phyloP scores from a whole-genome alignment of 2,113 vertebrate genomes.

The Lanius collurio region DNA sequence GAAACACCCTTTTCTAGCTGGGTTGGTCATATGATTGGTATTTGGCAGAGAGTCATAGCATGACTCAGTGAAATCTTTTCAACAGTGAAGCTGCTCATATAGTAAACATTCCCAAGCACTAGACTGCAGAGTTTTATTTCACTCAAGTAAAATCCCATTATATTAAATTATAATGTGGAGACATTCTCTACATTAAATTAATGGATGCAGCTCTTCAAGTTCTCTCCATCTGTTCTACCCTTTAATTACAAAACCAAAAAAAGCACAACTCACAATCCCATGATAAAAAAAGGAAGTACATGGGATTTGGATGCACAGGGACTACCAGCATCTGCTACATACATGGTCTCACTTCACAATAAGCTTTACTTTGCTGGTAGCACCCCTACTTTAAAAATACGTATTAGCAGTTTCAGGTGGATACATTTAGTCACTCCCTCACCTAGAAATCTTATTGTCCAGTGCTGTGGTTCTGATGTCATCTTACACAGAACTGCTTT shows the following conservation, averaged over 20 bases:
- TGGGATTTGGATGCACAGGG: not conserved
- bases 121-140: not conserved
- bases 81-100: not conserved
- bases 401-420: not conserved
- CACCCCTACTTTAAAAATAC: not conserved
- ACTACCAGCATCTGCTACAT: not conserved
- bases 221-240: not conserved
- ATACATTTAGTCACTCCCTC: not conserved
- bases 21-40: conserved; percentile 38
- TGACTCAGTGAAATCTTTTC: conserved; percentile 46
- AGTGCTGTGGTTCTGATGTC: not conserved
- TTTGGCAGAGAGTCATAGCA: conserved; percentile 5
- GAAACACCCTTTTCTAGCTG: conserved; percentile 25
- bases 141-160: conserved; percentile 25
- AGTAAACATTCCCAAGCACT: conserved; percentile 42
- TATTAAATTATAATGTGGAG: not conserved
- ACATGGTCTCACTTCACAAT: not conserved
- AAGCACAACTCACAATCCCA: not conserved
- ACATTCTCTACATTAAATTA: not conserved
- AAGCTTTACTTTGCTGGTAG: not conserved
- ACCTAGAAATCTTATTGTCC: not conserved
- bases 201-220: not conserved
- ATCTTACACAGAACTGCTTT: not conserved
- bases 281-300: not conserved
- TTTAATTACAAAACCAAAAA: conserved; percentile 5